Percentiles rank a stretch among this genome's conserved stretches.
Conservation (phyloP, 2,888 invertebrate genomes). For the Ariolimax columbianus region DNA sequence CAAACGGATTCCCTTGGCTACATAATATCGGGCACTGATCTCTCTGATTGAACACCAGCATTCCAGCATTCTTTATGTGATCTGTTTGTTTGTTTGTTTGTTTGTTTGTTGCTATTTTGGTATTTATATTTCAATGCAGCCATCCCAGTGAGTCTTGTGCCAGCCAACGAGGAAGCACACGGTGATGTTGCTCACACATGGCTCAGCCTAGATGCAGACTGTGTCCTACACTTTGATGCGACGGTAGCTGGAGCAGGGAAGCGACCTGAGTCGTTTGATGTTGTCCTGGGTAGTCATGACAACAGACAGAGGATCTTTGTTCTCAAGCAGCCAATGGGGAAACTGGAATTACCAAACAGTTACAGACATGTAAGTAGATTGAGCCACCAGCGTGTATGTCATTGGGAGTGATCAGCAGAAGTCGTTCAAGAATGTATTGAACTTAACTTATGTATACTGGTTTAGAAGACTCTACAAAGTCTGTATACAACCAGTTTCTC, state of each 20-base stretch:
- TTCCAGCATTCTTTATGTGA: too few relatives aligned
- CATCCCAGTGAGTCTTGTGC: constrained; percentile 36
- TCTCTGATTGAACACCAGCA: too few relatives aligned
- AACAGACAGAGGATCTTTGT: constrained; percentile 45
- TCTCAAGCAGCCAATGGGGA: constrained; percentile 43
- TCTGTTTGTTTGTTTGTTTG: background rate
- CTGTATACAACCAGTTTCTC: too few relatives aligned
- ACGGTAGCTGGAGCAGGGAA: constrained; percentile 4
- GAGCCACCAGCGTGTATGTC: too few relatives aligned
- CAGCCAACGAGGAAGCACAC: constrained; percentile 38
- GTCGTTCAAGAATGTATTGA: too few relatives aligned
- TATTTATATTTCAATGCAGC: background rate
- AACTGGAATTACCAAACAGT: background rate
- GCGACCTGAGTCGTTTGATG: constrained; percentile 36
- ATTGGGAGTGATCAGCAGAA: too few relatives aligned
- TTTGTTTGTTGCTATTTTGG: background rate
- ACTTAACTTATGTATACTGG: too few relatives aligned
- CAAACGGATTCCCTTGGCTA: too few relatives aligned
- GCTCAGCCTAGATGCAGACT: constrained; percentile 54
- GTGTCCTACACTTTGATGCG: constrained; percentile 58
- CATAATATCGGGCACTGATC: too few relatives aligned
- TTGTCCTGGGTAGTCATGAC: constrained; percentile 51
- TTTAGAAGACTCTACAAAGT: too few relatives aligned
- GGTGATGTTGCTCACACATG: constrained; percentile 57
- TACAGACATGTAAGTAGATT: constrained; percentile 33